A percentile compares a stretch with the other conserved stretches of the same genome.
Conservation (phyloP, 2,888 invertebrate genomes). For the Lordiphosa fenestrarum region DNA sequence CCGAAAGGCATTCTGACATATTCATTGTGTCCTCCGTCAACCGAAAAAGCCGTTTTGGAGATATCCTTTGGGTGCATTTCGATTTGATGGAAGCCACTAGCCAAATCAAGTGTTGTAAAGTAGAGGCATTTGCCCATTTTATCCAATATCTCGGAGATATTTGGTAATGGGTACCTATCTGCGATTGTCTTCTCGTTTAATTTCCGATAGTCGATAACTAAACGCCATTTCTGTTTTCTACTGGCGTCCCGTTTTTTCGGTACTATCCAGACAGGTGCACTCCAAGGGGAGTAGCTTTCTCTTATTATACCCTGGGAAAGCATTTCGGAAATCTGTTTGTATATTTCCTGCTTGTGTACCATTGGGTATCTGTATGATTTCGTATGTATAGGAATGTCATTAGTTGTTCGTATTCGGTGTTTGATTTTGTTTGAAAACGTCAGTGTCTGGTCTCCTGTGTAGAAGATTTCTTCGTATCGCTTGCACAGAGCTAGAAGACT, state of each 20-base stretch:
- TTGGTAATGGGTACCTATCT: not conserved
- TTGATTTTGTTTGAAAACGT: not conserved
- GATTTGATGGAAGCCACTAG: no score
- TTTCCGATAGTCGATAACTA: slow-evolving; percentile 1
- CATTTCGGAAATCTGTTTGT: slow-evolving; percentile 4
- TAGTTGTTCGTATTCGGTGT: not conserved
- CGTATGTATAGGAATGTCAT: not conserved
- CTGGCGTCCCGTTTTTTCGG: slow-evolving; percentile 1
- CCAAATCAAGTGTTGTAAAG: no score
- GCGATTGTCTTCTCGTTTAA: not conserved
- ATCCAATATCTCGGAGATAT: not conserved
- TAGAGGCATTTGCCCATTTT: not conserved
- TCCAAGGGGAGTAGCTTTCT: not conserved
- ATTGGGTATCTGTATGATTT: slow-evolving; percentile 7
- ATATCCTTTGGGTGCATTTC: no score
- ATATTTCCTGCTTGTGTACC: not conserved
- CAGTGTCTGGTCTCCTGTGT: no score
- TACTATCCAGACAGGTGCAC: slow-evolving; percentile 3
- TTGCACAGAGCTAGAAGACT: no score
- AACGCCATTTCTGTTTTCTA: not conserved
- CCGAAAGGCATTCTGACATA: no score
- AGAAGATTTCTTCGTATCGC: not conserved
- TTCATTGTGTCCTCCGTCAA: no score
- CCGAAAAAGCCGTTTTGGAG: no score
- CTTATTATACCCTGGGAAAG: slow-evolving; percentile 1